These are phyloP conservation scores for Drosophila lacertosa DNA, from an alignment of 1,140 invertebrate species.

Conservation along the genomic window DNA sequence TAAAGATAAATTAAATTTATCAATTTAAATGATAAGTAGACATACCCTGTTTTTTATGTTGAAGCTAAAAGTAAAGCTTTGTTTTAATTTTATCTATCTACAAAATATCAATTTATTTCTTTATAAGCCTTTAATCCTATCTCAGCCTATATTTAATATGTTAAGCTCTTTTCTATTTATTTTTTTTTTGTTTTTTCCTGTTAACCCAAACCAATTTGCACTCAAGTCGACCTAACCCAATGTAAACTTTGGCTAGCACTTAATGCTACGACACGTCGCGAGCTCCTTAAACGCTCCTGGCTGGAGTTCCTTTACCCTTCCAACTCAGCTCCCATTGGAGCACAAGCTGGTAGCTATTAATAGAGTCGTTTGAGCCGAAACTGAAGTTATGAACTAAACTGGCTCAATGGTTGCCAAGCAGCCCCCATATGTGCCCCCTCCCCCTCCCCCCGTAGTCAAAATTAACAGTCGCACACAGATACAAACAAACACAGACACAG, in stretches of 20 bases:
- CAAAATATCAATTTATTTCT: not conserved
- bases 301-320: too few relatives aligned
- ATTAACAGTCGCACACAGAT: slow-evolving; percentile 57
- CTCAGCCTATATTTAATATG: too few relatives aligned
- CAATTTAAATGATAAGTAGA: not conserved
- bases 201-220: too few relatives aligned
- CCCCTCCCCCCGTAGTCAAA: slow-evolving; percentile 36
- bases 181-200: too few relatives aligned
- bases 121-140: not conserved
- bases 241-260: slow-evolving; percentile 39
- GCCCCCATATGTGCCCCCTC: slow-evolving; percentile 28
- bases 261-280: slow-evolving; percentile 15
- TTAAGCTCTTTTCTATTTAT: too few relatives aligned
- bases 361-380: slow-evolving; percentile 71
- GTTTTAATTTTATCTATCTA: too few relatives aligned
- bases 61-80: too few relatives aligned
- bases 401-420: slow-evolving; percentile 76
- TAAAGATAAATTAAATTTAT: not conserved
- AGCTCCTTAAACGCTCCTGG: slow-evolving; percentile 8
- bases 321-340: too few relatives aligned
- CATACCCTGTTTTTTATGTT: not conserved
- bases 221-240: slow-evolving; percentile 67
- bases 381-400: slow-evolving; percentile 79
- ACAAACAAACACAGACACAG: not conserved
- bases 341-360: slow-evolving; percentile 68